Percentiles rank a stretch among this genome's conserved stretches.
Evolutionary conservation across 2,113 vertebrate genomes (phyloP).

Genomic region (Neotoma lepida): DNA sequence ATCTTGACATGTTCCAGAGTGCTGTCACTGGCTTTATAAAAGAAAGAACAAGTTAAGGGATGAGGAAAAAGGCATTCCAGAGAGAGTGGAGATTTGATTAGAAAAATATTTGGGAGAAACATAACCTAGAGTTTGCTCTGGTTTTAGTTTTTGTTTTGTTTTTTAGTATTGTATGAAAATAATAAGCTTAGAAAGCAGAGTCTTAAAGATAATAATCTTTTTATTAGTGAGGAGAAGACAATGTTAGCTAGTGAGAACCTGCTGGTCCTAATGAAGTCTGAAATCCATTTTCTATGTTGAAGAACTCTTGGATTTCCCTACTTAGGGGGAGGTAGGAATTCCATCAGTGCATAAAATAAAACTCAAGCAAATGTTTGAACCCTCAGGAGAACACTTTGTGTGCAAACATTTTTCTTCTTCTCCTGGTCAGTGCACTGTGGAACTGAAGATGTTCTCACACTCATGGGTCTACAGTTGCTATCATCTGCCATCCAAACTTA

Average conservation of each 20-base stretch:
- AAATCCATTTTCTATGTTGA: constrained; percentile 30
- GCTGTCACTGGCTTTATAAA: constrained; percentile 23
- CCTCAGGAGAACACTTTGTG: not conserved
- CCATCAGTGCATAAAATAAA: not conserved
- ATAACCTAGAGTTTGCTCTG: not conserved
- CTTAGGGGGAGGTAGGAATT: not conserved
- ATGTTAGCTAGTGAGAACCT: not conserved
- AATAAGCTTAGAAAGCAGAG: not conserved
- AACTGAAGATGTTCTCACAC: not conserved
- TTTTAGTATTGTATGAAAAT: not conserved
- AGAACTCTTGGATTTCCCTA: not conserved
- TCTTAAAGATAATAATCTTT: constrained; percentile 32
- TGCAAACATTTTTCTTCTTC: not conserved
- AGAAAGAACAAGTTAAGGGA: not conserved
- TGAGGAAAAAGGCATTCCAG: constrained; percentile 23
- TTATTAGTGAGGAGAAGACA: constrained; percentile 22
- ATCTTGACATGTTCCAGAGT: constrained; percentile 7
- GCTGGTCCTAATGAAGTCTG: constrained; percentile 16
- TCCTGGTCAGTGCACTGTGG: not conserved
- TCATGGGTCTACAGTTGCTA: not conserved
- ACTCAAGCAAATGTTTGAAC: not conserved
- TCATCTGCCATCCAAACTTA: too few species aligned
- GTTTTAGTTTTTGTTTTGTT: not conserved
- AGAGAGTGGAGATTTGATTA: constrained; percentile 12
- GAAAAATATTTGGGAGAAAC: constrained; percentile 19